Evolutionary conservation across 2,888 invertebrate species (phyloP), one percentile per base, ranked within the genome.

Genomic region (Rhamnusium bicolor): DNA sequence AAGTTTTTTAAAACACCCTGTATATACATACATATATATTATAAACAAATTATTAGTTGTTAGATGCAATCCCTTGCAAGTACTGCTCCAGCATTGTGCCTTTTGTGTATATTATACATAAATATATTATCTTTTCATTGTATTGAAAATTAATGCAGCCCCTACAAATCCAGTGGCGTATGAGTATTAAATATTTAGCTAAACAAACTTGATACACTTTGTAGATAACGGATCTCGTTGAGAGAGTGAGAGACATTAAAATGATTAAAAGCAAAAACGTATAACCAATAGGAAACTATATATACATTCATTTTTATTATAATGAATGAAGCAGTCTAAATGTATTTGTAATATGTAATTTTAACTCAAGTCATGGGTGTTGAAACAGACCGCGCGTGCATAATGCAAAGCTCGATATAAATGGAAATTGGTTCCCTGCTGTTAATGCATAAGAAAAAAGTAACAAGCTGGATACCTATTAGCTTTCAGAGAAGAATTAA

Each of bases 391-490:
- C 62, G 61, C 62, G 32, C 54, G 53, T 71, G 56, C 51, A 56
- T 54, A 63, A 68, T 62, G 53, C 47, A 61, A 49, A 61, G 61
- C 40, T 27, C 62, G 69, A 69, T 73, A 61, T 73, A 69, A 69
- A 73, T 73, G 69, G 61, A 69, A 69, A 73, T 69, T 69, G 61
- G 61, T 65, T 53, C 16, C 69, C 69, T 27, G 73, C 69, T 73
- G 73, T 60, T 65, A 58, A 7, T 27, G 16, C n/a, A 61, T 21
- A 47, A 61, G 46, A 19, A 61, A 19, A 61, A 47, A 47, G 8
- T 47, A 47, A 51, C 63, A 27, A 63, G 18, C 27, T 49, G 29
- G n/a, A 18, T 18, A 24, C 63, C 51, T 49, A 65, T 51, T 53
- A 14, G 29, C 53, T 65, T 27, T 53, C 40, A 21, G n/a, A 7